phyloP scores from a whole-genome alignment of 2,797 vertebrate genomes.

The Manis pentadactyla region DNA sequence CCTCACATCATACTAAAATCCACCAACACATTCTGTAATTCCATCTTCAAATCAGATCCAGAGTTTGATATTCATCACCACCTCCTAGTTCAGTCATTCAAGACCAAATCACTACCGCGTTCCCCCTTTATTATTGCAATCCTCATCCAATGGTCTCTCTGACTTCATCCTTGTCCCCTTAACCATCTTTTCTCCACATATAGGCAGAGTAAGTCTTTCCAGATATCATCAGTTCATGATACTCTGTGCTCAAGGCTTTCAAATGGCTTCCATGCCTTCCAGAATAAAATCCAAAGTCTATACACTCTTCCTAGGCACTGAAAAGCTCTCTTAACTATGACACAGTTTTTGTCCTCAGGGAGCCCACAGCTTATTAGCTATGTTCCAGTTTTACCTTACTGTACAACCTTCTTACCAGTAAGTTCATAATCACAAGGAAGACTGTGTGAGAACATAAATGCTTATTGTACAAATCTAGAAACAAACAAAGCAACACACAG shows the following conservation, averaged over 20 bases:
- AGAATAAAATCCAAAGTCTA: conserved; percentile 18
- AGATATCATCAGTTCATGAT: neutral
- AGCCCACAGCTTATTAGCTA: neutral
- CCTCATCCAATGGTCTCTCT: neutral
- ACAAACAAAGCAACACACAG: neutral
- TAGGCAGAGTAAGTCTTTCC: neutral
- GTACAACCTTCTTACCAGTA: neutral
- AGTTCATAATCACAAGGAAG: neutral
- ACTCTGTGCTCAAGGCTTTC: neutral
- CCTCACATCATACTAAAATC: neutral
- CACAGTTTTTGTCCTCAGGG: neutral
- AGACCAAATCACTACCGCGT: neutral
- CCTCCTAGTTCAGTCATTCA: neutral
- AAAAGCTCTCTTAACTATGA: neutral
- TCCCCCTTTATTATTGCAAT: neutral
- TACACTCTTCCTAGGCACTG: neutral
- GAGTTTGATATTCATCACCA: neutral
- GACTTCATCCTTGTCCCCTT: neutral
- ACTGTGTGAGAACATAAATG: neutral
- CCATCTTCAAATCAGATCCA: neutral
- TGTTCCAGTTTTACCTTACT: neutral
- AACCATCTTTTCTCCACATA: neutral
- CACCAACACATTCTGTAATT: neutral
- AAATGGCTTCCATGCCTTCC: neutral
- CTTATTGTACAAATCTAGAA: conserved; percentile 13